Conservation (phyloP, 37 sponge, comb jelly and placozoan species). For the Oscarella lobularis region DNA sequence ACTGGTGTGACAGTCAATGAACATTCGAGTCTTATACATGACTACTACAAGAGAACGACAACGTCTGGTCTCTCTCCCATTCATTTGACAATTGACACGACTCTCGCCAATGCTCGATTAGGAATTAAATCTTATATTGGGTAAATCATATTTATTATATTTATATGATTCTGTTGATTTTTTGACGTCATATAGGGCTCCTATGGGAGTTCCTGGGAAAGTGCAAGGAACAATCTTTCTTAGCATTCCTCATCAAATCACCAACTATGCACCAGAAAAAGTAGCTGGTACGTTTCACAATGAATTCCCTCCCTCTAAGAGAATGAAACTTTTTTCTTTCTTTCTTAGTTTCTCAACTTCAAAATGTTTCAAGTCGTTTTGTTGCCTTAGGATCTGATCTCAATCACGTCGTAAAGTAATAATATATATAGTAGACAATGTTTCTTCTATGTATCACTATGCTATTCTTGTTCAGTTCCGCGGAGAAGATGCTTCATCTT, state of each 20-base stretch:
- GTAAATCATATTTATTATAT: slow-evolving; percentile 2
- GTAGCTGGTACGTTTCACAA: slow-evolving; percentile 45
- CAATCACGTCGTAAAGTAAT: background rate
- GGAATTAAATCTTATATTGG: slow-evolving; percentile 51
- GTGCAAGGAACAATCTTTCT: slow-evolving; percentile 55
- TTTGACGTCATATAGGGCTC: slow-evolving; percentile 20
- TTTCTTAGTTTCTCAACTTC: too few species aligned
- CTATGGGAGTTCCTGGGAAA: slow-evolving; percentile 64
- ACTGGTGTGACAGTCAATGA: slow-evolving; percentile 40
- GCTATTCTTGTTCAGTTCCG: slow-evolving; percentile 3
- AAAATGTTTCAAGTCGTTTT: too few species aligned
- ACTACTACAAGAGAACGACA: slow-evolving; percentile 46
- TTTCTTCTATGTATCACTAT: too few species aligned
- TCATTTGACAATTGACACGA: slow-evolving; percentile 65
- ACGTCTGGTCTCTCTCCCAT: slow-evolving; percentile 31
- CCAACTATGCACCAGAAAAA: slow-evolving; percentile 66
- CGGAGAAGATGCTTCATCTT: slow-evolving; percentile 17
- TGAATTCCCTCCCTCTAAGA: too few species aligned
- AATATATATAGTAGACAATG: too few species aligned
- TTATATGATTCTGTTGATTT: background rate
- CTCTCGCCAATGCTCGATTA: slow-evolving; percentile 30
- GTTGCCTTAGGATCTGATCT: background rate
- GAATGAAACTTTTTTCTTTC: too few species aligned
- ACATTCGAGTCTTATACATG: slow-evolving; percentile 73
- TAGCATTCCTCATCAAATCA: slow-evolving; percentile 41